phyloP scores from a whole-genome alignment of 2,113 vertebrate genomes.

The Stercorarius parasiticus region DNA sequence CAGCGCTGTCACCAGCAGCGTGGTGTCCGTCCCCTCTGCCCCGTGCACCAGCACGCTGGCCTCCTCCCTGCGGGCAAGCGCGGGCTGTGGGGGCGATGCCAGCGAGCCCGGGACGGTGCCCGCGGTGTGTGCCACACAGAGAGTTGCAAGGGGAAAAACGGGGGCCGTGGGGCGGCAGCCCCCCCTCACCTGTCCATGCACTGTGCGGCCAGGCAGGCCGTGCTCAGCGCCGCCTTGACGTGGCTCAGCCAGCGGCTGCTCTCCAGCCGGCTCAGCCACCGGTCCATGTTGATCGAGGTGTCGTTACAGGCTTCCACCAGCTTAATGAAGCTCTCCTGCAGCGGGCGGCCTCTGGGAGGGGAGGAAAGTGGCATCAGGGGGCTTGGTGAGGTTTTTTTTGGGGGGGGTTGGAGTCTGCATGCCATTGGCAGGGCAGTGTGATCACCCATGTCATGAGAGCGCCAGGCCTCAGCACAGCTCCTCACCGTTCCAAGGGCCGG shows the following conservation, averaged over 20 bases:
- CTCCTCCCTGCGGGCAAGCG: conserved; percentile 71
- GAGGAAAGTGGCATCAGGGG: fast-evolving
- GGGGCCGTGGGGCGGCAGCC: fast-evolving
- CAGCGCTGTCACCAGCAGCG: conserved; percentile 83
- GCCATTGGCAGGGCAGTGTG: background rate
- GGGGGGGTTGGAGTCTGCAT: fast-evolving
- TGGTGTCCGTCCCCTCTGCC: conserved; percentile 81
- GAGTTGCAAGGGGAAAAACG: fast-evolving
- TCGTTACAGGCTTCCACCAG: conserved; percentile 83
- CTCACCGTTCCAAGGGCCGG: conserved; percentile 82
- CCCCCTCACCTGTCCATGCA: conserved; percentile 82
- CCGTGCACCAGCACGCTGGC: conserved; percentile 83
- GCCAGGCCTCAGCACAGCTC: background rate
- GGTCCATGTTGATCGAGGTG: conserved; percentile 73
- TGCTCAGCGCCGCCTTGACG: conserved; percentile 80
- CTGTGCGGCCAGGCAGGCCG: conserved; percentile 82
- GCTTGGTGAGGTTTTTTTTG: fast-evolving
- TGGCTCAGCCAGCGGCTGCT: conserved; percentile 85
- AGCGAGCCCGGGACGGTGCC: background rate
- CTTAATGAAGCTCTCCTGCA: conserved; percentile 83
- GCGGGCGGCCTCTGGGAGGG: conserved; percentile 72
- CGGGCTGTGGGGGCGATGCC: fast-evolving
- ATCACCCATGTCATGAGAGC: fast-evolving
- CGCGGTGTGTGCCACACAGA: fast-evolving
- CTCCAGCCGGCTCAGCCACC: conserved; percentile 85